Conservation (phyloP, 30 jellyfish, hydroid and myxozoan species). For the Rhopilema esculentum region DNA sequence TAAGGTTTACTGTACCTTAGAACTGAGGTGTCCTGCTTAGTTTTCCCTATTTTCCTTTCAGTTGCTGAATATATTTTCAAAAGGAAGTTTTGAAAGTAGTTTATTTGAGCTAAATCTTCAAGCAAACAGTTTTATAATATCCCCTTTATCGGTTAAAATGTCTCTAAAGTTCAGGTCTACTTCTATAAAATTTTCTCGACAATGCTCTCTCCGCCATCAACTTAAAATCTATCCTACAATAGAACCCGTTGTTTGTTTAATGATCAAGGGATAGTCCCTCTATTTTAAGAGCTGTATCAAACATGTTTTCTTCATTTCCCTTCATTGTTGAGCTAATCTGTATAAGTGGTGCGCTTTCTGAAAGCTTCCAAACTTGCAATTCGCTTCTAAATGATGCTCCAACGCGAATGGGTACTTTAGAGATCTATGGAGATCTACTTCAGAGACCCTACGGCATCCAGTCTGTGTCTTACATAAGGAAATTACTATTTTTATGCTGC, state of each 20-base stretch:
- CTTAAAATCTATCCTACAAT: background rate
- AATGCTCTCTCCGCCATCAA: background rate
- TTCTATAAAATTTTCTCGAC: background rate
- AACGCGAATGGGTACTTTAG: too few species aligned
- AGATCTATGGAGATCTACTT: too few species aligned
- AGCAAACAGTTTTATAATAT: background rate
- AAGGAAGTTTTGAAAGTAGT: too few species aligned
- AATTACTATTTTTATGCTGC: too few species aligned
- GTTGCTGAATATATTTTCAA: too few species aligned
- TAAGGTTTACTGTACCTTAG: too few species aligned
- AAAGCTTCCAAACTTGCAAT: background rate
- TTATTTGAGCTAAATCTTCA: too few species aligned
- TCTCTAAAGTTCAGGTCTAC: background rate
- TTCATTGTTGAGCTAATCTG: background rate
- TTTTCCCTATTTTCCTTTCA: too few species aligned
- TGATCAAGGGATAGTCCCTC: background rate
- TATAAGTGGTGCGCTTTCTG: background rate
- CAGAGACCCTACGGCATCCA: too few species aligned
- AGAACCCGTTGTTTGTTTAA: background rate
- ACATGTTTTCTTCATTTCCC: background rate
- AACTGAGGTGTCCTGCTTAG: too few species aligned
- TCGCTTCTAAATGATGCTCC: too few species aligned
- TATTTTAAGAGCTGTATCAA: background rate
- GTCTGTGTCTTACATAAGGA: too few species aligned
- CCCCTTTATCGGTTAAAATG: background rate